These are phyloP conservation scores for Spodoptera litura DNA, from an alignment of 1,140 invertebrate species.

Conservation along the genomic window DNA sequence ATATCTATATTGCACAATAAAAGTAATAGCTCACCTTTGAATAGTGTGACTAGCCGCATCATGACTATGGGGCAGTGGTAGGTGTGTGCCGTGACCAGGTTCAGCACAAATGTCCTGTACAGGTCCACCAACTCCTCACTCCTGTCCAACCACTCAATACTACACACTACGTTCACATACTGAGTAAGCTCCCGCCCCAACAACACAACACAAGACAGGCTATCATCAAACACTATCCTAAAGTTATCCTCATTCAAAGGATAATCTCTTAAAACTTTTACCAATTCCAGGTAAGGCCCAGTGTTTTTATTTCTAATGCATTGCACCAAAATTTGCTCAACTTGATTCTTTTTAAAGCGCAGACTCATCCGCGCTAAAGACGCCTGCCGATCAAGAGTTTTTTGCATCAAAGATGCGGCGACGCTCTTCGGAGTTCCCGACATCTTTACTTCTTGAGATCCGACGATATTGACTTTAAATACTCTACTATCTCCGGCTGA, in stretches of 20 bases:
- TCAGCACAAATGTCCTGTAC: slow-evolving; percentile 75
- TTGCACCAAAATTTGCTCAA: slow-evolving; percentile 72
- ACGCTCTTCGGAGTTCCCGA: slow-evolving; percentile 78
- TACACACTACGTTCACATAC: slow-evolving; percentile 76
- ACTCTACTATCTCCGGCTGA: slow-evolving; percentile 79
- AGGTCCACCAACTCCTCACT: slow-evolving; percentile 70
- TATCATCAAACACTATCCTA: slow-evolving; percentile 75
- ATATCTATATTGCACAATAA: not conserved
- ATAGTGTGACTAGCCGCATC: slow-evolving; percentile 71
- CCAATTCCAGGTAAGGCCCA: slow-evolving; percentile 75
- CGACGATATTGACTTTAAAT: slow-evolving; percentile 76
- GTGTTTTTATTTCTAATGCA: slow-evolving; percentile 67
- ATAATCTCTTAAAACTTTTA: slow-evolving; percentile 75
- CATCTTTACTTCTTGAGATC: slow-evolving; percentile 80
- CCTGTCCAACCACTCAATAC: slow-evolving; percentile 73
- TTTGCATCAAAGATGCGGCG: slow-evolving; percentile 80
- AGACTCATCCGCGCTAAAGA: slow-evolving; percentile 70
- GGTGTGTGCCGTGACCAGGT: slow-evolving; percentile 80
- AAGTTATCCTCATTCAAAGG: slow-evolving; percentile 79
- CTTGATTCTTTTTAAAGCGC: slow-evolving; percentile 73
- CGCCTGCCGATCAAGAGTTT: slow-evolving; percentile 76
- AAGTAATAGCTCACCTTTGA: slow-evolving; percentile 72
- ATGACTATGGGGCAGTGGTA: slow-evolving; percentile 81
- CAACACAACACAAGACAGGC: slow-evolving; percentile 74
- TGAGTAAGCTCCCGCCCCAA: slow-evolving; percentile 74